phyloP scores from a whole-genome alignment of 2,797 vertebrate species.

The Poecile montanus region DNA sequence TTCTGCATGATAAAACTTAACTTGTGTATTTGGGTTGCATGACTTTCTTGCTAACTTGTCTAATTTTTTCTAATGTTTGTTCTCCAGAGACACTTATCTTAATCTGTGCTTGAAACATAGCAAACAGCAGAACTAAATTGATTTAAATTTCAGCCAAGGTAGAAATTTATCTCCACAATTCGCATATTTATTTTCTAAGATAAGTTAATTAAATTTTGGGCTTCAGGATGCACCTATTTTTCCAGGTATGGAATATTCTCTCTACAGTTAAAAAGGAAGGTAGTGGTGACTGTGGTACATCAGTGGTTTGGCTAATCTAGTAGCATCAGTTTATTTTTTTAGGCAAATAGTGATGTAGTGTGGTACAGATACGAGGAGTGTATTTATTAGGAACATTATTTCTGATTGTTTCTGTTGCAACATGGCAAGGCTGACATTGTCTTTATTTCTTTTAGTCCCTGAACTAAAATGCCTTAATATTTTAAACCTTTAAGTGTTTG shows the following conservation, averaged over 20 bases:
- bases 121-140: background rate
- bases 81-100: background rate
- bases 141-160: background rate
- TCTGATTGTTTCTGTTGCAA: background rate
- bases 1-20: constrained; percentile 45
- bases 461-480: background rate
- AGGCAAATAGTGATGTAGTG: background rate
- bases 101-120: background rate
- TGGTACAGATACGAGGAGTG: background rate
- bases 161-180: background rate
- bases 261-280: background rate
- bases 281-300: background rate
- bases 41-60: constrained; percentile 11
- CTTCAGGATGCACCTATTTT: background rate
- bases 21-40: constrained; percentile 20
- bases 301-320: background rate
- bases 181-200: background rate
- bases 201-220: background rate
- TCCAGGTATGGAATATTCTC: background rate
- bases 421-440: background rate
- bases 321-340: background rate
- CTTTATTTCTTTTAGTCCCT: too few relatives aligned
- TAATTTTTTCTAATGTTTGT: background rate
- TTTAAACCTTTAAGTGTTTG: background rate
- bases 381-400: background rate